Percentiles rank a stretch among this genome's conserved stretches.
These are phyloP conservation scores for Pinctada fucata DNA, from an alignment of 2,888 invertebrate genomes.

Conservation along the genomic window DNA sequence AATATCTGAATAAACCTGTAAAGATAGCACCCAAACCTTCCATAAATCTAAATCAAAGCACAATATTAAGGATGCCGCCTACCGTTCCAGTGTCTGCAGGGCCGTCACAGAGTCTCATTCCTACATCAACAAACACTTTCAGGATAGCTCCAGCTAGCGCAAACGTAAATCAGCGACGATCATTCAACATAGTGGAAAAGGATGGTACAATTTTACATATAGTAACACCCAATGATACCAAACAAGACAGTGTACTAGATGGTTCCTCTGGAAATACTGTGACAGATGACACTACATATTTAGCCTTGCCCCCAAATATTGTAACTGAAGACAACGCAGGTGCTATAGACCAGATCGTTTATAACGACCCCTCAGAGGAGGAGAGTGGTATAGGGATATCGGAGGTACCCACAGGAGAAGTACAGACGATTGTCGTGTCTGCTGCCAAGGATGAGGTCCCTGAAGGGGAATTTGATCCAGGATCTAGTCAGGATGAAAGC, in stretches of 20 bases:
- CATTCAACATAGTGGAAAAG: conserved; percentile 12
- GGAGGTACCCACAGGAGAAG: background rate
- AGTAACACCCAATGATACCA: conserved; percentile 7
- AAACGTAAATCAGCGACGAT: background rate
- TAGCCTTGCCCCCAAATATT: conserved; percentile 10
- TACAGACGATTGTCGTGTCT: background rate
- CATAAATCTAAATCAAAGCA: background rate
- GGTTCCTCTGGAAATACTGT: background rate
- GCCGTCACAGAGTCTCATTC: background rate
- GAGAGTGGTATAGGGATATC: background rate
- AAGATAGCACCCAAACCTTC: background rate
- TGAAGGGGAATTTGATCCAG: background rate
- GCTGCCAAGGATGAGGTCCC: background rate
- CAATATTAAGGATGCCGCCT: background rate
- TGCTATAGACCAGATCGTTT: background rate
- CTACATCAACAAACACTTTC: background rate
- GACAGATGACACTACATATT: conserved; percentile 1
- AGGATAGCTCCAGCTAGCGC: background rate
- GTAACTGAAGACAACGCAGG: conserved; percentile 9
- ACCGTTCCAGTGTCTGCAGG: background rate
- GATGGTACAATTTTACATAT: conserved; percentile 24
- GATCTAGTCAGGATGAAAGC: background rate
- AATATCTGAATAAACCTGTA: conserved; percentile 18
- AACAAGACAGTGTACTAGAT: background rate
- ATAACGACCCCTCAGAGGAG: background rate